Conservation (phyloP, 1,140 invertebrate genomes). For the Euborellia annulipes region DNA sequence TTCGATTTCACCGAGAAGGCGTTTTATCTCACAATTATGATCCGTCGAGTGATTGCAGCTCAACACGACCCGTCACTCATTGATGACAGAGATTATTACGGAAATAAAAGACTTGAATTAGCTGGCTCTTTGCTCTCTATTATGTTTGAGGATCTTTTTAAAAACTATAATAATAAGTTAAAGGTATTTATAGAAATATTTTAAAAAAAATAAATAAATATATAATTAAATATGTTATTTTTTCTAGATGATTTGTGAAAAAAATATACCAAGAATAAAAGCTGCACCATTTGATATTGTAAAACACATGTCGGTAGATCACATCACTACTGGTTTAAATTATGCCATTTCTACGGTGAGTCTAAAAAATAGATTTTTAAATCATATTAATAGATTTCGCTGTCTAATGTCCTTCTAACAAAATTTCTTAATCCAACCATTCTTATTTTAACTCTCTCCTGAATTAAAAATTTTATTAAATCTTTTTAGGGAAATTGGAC, state of each 20-base stretch:
- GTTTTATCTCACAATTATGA: constrained; percentile 84
- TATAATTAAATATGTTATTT: too few species aligned
- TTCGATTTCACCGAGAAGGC: constrained; percentile 76
- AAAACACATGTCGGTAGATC: constrained; percentile 87
- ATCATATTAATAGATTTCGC: too few species aligned
- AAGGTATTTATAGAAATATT: too few species aligned
- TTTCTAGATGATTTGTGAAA: constrained; percentile 88
- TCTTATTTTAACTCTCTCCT: background rate
- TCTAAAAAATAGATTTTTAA: too few species aligned
- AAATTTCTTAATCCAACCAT: background rate
- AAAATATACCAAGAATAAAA: constrained; percentile 89
- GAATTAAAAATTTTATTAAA: constrained; percentile 13
- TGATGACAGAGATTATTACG: constrained; percentile 98
- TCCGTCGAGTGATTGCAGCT: constrained; percentile 75
- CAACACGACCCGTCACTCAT: constrained; percentile 60
- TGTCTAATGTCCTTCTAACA: constrained; percentile 6
- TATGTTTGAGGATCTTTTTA: constrained; percentile 99
- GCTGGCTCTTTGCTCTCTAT: constrained; percentile 89
- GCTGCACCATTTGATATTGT: constrained; percentile 94
- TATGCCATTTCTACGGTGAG: constrained; percentile 87
- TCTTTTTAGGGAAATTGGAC: constrained; percentile 81
- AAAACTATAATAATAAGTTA: constrained; percentile 62
- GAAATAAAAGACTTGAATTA: constrained; percentile 94
- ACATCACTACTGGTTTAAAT: constrained; percentile 84
- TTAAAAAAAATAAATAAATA: too few species aligned